phyloP scores from a whole-genome alignment of 2,888 invertebrate genomes.

The Carcina quercana region DNA sequence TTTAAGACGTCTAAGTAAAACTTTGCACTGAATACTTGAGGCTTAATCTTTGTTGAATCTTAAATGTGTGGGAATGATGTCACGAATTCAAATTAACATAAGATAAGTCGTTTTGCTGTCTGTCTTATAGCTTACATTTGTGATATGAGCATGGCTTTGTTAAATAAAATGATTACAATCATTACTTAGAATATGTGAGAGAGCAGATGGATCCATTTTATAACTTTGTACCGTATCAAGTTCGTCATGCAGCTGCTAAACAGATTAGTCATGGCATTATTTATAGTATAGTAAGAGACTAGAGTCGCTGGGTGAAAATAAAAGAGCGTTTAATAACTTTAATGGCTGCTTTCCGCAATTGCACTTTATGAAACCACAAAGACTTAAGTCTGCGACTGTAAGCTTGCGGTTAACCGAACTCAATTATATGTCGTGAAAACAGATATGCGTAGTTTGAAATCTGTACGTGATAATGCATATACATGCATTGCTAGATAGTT shows the following conservation, averaged over 20 bases:
- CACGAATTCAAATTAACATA: no score
- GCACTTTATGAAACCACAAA: conserved; percentile 6
- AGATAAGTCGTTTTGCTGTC: no score
- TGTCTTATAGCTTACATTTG: no score
- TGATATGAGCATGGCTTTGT: no score
- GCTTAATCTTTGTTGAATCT: background rate
- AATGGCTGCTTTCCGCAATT: conserved; percentile 6
- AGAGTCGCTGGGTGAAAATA: conserved; percentile 1
- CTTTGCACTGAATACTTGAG: no score
- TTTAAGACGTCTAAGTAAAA: no score
- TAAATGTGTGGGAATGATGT: background rate
- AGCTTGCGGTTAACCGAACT: conserved; percentile 10
- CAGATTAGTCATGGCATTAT: conserved; percentile 11
- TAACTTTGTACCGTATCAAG: conserved; percentile 9
- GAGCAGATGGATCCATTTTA: no score
- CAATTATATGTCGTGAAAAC: conserved; percentile 5
- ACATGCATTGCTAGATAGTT: no score
- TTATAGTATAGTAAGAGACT: conserved; percentile 9
- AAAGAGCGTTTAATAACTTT: conserved; percentile 1
- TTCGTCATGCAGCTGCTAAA: conserved; percentile 11
- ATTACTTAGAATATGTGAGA: no score
- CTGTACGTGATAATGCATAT: no score
- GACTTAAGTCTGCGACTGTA: background rate
- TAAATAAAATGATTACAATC: no score
- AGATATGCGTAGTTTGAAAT: no score